Evolutionary conservation across 2,113 vertebrate species (phyloP).

Genomic region (Malurus melanocephalus): DNA sequence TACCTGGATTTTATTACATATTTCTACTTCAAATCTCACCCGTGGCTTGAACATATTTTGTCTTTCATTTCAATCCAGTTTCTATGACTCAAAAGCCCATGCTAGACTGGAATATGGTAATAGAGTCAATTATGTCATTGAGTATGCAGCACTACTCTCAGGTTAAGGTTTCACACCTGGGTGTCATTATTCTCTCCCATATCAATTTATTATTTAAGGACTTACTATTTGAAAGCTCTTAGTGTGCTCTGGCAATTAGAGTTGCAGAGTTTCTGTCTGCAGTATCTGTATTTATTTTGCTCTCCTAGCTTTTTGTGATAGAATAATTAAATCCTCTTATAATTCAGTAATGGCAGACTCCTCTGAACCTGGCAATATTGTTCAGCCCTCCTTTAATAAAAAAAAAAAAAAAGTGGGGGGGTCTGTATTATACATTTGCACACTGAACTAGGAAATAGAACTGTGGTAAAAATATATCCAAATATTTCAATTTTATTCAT

Average conservation of each 20-base stretch:
- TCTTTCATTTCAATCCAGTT: conserved; percentile 61
- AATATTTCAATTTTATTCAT: neutral
- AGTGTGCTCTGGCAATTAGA: conserved; percentile 65
- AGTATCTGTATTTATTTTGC: conserved; percentile 72
- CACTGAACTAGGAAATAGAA: neutral
- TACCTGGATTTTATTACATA: conserved; percentile 59
- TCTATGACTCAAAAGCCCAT: conserved; percentile 56
- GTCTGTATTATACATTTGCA: neutral
- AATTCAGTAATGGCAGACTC: conserved; percentile 45
- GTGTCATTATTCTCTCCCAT: conserved; percentile 73
- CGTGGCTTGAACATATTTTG: conserved; percentile 56
- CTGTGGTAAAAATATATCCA: neutral
- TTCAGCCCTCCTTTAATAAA: neutral
- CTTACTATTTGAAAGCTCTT: conserved; percentile 74
- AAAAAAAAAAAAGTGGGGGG: neutral
- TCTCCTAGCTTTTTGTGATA: conserved; percentile 62
- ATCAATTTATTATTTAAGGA: conserved; percentile 78
- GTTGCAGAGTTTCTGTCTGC: conserved; percentile 51
- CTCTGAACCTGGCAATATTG: conserved; percentile 41
- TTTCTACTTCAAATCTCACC: conserved; percentile 36
- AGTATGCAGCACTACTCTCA: conserved; percentile 45
- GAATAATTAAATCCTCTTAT: conserved; percentile 68
- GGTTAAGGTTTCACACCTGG: conserved; percentile 75
- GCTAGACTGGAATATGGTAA: conserved; percentile 67
- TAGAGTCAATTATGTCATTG: conserved; percentile 73